A percentile compares a stretch with the other conserved stretches of the same genome.
These are phyloP conservation scores for Aldabrachelys gigantea DNA, from an alignment of 2,113 vertebrate species.

Conservation along the genomic window DNA sequence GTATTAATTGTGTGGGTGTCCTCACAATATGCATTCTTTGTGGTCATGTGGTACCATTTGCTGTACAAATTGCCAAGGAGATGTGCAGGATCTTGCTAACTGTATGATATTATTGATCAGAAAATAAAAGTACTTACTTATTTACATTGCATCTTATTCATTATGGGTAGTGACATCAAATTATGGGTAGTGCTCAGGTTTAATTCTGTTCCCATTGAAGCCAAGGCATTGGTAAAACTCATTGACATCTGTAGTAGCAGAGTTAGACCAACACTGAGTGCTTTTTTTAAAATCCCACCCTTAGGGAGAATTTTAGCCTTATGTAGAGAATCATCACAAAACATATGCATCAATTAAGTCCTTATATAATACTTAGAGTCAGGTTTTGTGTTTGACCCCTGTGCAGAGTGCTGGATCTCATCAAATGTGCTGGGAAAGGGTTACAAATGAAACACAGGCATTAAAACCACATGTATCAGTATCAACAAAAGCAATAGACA, in stretches of 20 bases:
- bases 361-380: not conserved
- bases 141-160: not conserved
- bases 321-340: not conserved
- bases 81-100: not conserved
- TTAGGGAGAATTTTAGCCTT: not conserved
- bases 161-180: not conserved
- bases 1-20: not conserved
- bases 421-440: not conserved
- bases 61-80: not conserved
- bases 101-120: accelerated
- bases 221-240: not conserved
- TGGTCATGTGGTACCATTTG: not conserved
- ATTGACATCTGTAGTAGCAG: not conserved
- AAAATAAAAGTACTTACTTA: not conserved
- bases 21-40: not conserved
- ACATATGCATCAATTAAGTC: not conserved
- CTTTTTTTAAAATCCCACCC: not conserved
- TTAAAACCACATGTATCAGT: not conserved
- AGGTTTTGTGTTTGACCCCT: not conserved
- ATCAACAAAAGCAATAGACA: not conserved
- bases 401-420: not conserved
- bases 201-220: not conserved
- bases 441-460: not conserved
- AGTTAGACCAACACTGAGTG: not conserved
- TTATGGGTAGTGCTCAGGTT: not conserved